Evolutionary conservation across 2,113 vertebrate species (phyloP).

Genomic region (Alexandromys fortis): DNA sequence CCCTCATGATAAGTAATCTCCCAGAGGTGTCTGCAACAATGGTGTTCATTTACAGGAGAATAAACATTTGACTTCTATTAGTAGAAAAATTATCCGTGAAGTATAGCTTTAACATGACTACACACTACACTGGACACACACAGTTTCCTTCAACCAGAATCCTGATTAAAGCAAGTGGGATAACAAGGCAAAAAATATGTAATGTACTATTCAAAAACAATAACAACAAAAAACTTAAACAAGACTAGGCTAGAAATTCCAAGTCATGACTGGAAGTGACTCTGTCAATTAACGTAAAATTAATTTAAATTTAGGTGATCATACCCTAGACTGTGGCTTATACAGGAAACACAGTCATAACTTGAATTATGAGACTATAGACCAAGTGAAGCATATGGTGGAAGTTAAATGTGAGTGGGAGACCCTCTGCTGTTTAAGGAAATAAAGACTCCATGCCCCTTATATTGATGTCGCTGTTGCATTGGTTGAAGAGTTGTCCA

Average conservation of each 20-base stretch:
- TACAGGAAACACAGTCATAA: neutral
- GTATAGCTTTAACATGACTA: neutral
- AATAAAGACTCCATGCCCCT: neutral
- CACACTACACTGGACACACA: neutral
- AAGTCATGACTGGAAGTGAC: neutral
- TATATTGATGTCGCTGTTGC: neutral
- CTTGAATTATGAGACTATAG: neutral
- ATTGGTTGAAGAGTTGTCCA: neutral
- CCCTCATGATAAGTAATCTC: slow-evolving; percentile 11
- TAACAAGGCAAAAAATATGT: neutral
- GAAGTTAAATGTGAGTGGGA: neutral
- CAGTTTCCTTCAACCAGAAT: neutral
- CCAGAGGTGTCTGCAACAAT: slow-evolving; percentile 36
- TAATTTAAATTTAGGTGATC: neutral
- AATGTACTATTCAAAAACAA: neutral
- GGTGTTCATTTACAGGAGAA: neutral
- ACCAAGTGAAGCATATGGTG: neutral
- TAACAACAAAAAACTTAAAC: too few relatives aligned
- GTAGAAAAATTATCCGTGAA: neutral
- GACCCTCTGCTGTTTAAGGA: neutral
- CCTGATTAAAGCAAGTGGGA: neutral
- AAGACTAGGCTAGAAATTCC: neutral
- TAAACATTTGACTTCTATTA: neutral
- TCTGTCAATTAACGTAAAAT: neutral
- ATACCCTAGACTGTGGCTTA: neutral